Percentiles rank a stretch among this genome's conserved stretches.
phyloP scores from a whole-genome alignment of 2,888 invertebrate species.

The Poecilus cupreus region DNA sequence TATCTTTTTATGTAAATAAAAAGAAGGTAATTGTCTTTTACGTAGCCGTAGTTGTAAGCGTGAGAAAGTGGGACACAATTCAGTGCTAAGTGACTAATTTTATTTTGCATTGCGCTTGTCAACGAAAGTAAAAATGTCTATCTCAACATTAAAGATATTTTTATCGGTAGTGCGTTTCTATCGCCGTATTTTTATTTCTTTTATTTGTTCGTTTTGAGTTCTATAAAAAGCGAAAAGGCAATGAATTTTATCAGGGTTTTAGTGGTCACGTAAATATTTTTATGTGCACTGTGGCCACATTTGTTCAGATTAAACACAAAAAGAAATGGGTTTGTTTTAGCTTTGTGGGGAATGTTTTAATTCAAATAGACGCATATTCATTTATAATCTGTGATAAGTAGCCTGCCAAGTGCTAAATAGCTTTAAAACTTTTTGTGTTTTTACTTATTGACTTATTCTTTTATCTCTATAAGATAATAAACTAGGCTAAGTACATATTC shows the following conservation, averaged over 20 bases:
- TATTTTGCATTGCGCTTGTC: not conserved
- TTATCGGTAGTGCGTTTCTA: not conserved
- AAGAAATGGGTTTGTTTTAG: slow-evolving; percentile 2
- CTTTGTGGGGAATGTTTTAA: not conserved
- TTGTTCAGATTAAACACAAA: slow-evolving; percentile 1
- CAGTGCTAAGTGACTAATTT: not conserved
- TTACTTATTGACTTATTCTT: not conserved
- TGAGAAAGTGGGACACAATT: slow-evolving; percentile 26
- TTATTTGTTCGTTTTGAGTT: slow-evolving; percentile 5
- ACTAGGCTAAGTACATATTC: not conserved
- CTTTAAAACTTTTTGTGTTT: not conserved
- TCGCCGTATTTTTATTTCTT: slow-evolving; percentile 14
- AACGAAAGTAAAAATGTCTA: slow-evolving; percentile 36
- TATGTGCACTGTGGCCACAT: slow-evolving; percentile 53
- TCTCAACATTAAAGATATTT: slow-evolving; percentile 2
- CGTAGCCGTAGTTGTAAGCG: not conserved
- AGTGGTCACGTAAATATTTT: slow-evolving; percentile 57
- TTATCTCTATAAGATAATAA: not conserved
- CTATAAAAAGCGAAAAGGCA: slow-evolving; percentile 19
- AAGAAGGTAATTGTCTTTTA: slow-evolving; percentile 23
- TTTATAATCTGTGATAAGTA: slow-evolving; percentile 37
- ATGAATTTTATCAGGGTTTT: slow-evolving; percentile 47
- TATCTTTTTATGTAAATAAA: slow-evolving; percentile 30
- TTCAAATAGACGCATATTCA: slow-evolving; percentile 7
- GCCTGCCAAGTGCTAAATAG: not conserved